Evolutionary conservation across 1,140 invertebrate species (phyloP), one percentile per base, ranked within the genome.

Genomic region (Brachystomella parvula): DNA sequence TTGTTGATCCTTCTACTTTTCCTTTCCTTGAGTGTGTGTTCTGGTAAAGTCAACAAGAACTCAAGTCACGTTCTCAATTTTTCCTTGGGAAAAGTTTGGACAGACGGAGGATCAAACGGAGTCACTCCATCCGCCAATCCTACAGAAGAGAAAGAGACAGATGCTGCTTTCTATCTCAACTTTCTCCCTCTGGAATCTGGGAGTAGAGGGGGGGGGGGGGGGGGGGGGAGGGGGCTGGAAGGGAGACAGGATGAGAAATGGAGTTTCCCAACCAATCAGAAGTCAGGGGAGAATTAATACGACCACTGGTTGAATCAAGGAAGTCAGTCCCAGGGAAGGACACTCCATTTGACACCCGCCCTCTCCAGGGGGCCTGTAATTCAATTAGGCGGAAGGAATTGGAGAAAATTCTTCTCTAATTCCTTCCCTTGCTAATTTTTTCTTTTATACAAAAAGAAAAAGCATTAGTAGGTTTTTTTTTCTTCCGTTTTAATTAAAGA

Each of bases 1-100:
- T 26, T 53, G 49, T 53, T 53, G 49, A 53, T 53, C 49, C 49
- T 53, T 53, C n/a, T n/a, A n/a, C n/a, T n/a, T n/a, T n/a, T n/a
- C n/a, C n/a, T n/a, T n/a, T n/a, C n/a, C n/a, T n/a, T n/a, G n/a
- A n/a, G n/a, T 53, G 49, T 17, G 49, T 24, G 12, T 15, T 12
- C 39, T 44, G 39, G 39, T 12, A 44, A 15, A 17, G 49, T 26
- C 24, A 24, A 26, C 12, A 3, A 6, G 49, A 24, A 53, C 3
- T 24, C 49, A 53, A 53, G 49, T 53, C 49, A 53, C 49, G 49
- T 53, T 24, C 49, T 15, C 12, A 53, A 53, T 9, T 12, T 12
- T 9, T 9, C 39, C n/a, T 9, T 9, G n/a, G n/a, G 39, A 44
- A 44, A 12, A 12, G 39, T 44, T 9, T 9, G n/a, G 39, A 44